These are phyloP conservation scores for Acanthosepion lycidas DNA, from an alignment of 2,888 invertebrate species.

Conservation along the genomic window DNA sequence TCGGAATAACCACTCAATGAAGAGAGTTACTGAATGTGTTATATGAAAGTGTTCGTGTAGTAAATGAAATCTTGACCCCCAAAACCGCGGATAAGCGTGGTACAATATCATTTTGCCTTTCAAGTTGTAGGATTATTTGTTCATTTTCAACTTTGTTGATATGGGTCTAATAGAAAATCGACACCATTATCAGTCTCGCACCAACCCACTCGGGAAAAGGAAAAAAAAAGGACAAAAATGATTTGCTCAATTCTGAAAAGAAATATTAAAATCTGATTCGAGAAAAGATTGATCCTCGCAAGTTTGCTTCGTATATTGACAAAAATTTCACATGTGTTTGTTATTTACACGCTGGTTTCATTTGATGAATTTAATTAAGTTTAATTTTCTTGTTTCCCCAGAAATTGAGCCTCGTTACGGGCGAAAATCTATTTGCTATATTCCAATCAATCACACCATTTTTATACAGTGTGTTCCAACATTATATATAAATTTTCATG, in stretches of 20 bases:
- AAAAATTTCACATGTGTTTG: not conserved
- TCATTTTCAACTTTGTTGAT: not conserved
- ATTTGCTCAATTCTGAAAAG: not conserved
- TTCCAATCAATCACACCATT: not conserved
- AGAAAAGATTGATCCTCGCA: not conserved
- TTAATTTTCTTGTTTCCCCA: not conserved
- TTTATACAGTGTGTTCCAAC: not conserved
- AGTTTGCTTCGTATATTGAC: not conserved
- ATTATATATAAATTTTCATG: not conserved
- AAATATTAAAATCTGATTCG: not conserved
- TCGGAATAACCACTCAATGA: too few relatives aligned
- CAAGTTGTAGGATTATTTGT: not conserved
- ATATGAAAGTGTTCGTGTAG: too few relatives aligned
- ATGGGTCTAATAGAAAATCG: not conserved
- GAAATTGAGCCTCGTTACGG: not conserved
- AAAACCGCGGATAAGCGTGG: too few relatives aligned
- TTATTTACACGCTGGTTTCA: not conserved
- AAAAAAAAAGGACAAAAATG: too few relatives aligned
- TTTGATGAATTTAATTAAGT: constrained; percentile 18
- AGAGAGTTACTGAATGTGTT: too few relatives aligned
- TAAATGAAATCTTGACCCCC: too few relatives aligned
- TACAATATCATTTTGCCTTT: too few relatives aligned
- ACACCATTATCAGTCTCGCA: not conserved
- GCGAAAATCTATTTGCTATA: not conserved
- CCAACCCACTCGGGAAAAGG: not conserved